These are phyloP conservation scores for Nesidiocoris tenuis DNA, from an alignment of 2,888 invertebrate genomes.

Conservation along the genomic window DNA sequence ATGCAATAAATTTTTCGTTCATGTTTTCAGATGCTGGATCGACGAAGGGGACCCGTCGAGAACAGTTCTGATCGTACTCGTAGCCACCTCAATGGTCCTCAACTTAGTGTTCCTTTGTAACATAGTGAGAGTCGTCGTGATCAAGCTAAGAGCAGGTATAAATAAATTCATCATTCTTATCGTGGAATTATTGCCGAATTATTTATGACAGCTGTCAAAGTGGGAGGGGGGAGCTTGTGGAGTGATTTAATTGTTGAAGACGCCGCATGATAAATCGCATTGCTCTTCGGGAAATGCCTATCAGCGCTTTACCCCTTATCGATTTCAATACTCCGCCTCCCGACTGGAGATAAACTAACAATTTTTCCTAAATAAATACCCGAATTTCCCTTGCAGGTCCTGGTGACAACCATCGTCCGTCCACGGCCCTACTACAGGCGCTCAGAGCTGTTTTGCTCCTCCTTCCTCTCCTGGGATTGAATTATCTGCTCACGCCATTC, in stretches of 20 bases:
- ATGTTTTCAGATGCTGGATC: slow-evolving; percentile 68
- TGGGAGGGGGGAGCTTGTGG: too few species aligned
- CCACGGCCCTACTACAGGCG: slow-evolving; percentile 51
- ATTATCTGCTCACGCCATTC: slow-evolving; percentile 85
- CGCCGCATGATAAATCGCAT: too few species aligned
- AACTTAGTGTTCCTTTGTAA: slow-evolving; percentile 85
- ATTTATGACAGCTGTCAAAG: too few species aligned
- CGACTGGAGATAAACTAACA: too few species aligned
- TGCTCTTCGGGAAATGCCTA: too few species aligned
- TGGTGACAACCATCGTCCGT: slow-evolving; percentile 44
- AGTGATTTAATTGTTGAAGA: too few species aligned
- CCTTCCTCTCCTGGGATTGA: slow-evolving; percentile 86
- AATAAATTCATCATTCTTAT: background rate
- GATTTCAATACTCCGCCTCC: too few species aligned
- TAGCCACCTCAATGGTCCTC: slow-evolving; percentile 74
- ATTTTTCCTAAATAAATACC: too few species aligned
- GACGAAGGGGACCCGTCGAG: slow-evolving; percentile 68
- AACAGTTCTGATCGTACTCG: slow-evolving; percentile 74
- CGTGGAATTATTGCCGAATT: too few species aligned
- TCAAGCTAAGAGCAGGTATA: slow-evolving; percentile 66
- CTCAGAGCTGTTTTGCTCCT: slow-evolving; percentile 81
- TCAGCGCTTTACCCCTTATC: too few species aligned
- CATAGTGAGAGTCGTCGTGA: slow-evolving; percentile 81
- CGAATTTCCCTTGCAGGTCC: too few species aligned
- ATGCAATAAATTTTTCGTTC: too few species aligned